Base-by-base conservation (phyloP, 23 tunicate genomes). In the Halocynthia roretzi region DNA sequence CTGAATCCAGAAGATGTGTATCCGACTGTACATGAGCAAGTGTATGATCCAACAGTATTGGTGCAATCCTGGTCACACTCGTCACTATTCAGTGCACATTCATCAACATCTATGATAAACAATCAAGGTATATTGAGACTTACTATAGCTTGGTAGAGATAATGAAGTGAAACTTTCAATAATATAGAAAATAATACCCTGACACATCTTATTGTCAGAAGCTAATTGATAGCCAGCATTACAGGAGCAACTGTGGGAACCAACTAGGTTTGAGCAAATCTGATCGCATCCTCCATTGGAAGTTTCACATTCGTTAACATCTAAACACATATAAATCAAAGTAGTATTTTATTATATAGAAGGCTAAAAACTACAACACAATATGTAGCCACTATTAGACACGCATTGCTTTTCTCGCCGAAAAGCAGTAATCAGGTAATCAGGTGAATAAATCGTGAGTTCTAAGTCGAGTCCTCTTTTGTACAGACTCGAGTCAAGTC, bases 241-340 rank as follows among this genome's bases (percentile, higher is more conserved):
- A 44, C 93, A 87, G 8, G 65, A 56, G 81, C 93, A 87, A 10
- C 71, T 21, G 52, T 73, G 80, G 14, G 65, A 82, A 6, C 93
- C 93, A 50, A 77, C 55, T 55, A 77, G 67, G 68, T 87, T 87
- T 50, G 77, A 20, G 63, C 93, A 87, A 54, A 74, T 54, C 56
- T 74, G 78, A 51, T 69, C 23, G 61, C 64, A 55, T 17, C 83
- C 83, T 8, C 78, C 78, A 44, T 74, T 74, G 62, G 54, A 22
- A 15, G 67, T 53, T 8, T 67, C 83, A 52, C 83, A 80, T 70
- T 53, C 83, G 60, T 80, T 68, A 51, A 80, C 56, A 44, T 80
- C 83, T 80, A 49, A 52, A 51, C 44, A 31, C 44, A 31, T 31
- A 31, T 31, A 31, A 31, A 31, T 1, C 1, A 31, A 31, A 31